Evolutionary conservation across 2,797 vertebrate genomes (phyloP), one percentile per base, ranked within the genome.

Genomic region (Anomalospiza imberbis): DNA sequence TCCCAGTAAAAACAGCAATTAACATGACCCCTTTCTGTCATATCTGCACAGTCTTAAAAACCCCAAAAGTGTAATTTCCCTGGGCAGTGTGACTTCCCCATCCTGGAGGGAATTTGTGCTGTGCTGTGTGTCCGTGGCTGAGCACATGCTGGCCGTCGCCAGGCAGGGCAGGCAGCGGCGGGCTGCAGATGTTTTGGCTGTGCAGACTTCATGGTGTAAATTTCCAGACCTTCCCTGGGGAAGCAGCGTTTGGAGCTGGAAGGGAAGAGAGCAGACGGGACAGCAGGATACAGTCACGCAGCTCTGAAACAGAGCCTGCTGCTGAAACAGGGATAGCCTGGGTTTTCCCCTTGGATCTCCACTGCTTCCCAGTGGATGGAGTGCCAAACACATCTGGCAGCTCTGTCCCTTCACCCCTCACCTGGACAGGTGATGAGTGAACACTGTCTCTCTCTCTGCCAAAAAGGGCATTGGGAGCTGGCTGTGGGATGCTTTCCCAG

Each of bases 151-250:
- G 91, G n/a, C 70, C 2, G 15, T 20, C 7, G 24, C 22, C 38
- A 28, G 79, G 74, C 62, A 15, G 85, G 57, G 73, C 62, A 48
- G 89, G 38, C 38, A 13, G 57, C 4, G 3, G 36, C 14, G 2
- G 11, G 19, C 81, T 84, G 94, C 97, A 97, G 96, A 97, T 97
- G 95, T 97, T 97, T 95, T 2, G 5, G 89, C 96, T 79, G 94
- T 73, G 93, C 95, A 97, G 96, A 94, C 96, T 94, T 96, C 96
- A 96, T 83, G 91, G 93, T 96, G 86, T 91, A 96, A 95, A 97
- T 97, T 97, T 97, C 94, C 96, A 97, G 96, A 95, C 94, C 58
- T 84, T 97, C 96, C 96, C 91, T 61, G 62, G 96, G 96, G 96
- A 97, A 80, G 73, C 17, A 0, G 81, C 2, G 1, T 89, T 95